These are phyloP conservation scores for Tenodera sinensis DNA, from an alignment of 2,888 invertebrate species.

Conservation along the genomic window DNA sequence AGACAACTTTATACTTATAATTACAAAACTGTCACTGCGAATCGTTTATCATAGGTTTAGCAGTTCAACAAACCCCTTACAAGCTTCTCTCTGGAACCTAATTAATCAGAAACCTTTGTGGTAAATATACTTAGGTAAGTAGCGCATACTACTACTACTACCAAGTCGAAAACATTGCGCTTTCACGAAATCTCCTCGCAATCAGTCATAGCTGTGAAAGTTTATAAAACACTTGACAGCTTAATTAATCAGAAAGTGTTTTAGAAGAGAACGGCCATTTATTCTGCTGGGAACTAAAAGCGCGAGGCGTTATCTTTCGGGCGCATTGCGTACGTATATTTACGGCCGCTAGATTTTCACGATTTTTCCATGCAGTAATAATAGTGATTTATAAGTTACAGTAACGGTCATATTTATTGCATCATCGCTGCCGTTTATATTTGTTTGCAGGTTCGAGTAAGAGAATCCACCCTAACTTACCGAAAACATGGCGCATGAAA, in stretches of 20 bases:
- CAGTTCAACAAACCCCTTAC: slow-evolving; percentile 12
- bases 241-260: neutral
- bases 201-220: neutral
- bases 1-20: neutral
- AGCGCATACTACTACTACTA: neutral
- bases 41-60: slow-evolving; percentile 11
- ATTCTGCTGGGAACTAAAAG: neutral
- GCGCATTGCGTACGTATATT: neutral
- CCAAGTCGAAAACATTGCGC: neutral
- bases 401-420: neutral
- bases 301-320: neutral
- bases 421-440: neutral
- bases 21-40: slow-evolving; percentile 6
- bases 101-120: slow-evolving; percentile 14
- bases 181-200: neutral
- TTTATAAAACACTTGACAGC: neutral
- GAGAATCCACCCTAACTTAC: neutral
- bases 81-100: neutral
- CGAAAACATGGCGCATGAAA: neutral
- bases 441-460: neutral
- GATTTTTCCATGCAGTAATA: neutral
- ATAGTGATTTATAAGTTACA: neutral
- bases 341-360: neutral
- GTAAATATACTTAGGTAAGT: neutral
- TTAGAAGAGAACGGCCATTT: neutral